Evolutionary conservation across 1,140 invertebrate genomes (phyloP), one percentile per base, ranked within the genome.

Genomic region (Sarcophaga peregrina): DNA sequence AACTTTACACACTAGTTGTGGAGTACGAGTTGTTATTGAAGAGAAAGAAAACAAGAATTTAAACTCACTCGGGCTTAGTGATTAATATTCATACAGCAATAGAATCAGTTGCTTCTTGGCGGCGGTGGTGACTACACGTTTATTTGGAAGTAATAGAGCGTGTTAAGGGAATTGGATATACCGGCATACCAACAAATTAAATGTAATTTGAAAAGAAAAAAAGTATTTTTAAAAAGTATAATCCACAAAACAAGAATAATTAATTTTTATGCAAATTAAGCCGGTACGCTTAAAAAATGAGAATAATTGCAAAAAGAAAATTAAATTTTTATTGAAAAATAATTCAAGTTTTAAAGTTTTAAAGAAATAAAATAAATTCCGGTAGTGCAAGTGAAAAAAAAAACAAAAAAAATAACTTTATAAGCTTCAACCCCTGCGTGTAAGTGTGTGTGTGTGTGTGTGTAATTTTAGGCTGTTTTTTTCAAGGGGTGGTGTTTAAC

Each of bases 321-420:
- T 37, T 37, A 37, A 1, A 37, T 37, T 37, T 37, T 37, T 37
- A 4, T 37, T 37, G 25, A 37, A 37, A 68, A 68, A n/a, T 7
- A 62, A 62, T n/a, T 62, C 20, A 20, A 20, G 62, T 68, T 68
- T 68, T 9, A 75, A 75, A 45, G 11, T 13, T 10, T 46, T 20
- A 73, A 48, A n/a, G 47, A 46, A 76, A 46, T 45, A 37, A 78
- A 78, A 5, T 5, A 78, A 78, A 78, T 78, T 78, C 75, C 75
- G 75, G 75, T 52, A 78, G 75, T 78, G 20, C 47, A 78, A 48
- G 13, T 17, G 47, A 20, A 50, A 78, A 78, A 78, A 50, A 15
- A 15, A 78, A 78, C 17, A 47, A 74, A 74, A n/a, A n/a, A n/a
- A n/a, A n/a, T n/a, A 74, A 75, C 25, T 50, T 78, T 25, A 52